These are phyloP conservation scores for Drosophila putrida DNA, from an alignment of 2,888 invertebrate genomes.

Conservation along the genomic window DNA sequence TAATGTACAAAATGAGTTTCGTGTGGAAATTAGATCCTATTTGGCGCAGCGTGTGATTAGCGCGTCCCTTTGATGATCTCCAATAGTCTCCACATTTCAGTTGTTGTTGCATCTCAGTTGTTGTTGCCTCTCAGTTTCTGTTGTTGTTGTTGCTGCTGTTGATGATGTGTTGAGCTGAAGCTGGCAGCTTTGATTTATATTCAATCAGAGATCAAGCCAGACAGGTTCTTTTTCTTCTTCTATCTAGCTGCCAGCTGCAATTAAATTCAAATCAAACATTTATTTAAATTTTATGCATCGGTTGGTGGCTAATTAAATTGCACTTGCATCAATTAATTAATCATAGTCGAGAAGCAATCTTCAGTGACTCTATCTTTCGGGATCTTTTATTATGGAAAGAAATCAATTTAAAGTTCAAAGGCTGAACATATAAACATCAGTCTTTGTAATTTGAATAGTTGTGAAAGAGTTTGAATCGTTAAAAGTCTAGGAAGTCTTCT, in stretches of 20 bases:
- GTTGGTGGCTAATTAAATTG: constrained; percentile 75
- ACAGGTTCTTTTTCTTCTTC: constrained; percentile 45
- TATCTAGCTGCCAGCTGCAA: constrained; percentile 47
- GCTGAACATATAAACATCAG: background rate
- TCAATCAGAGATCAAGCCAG: constrained; percentile 36
- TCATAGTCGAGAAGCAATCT: constrained; percentile 20
- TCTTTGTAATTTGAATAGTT: background rate
- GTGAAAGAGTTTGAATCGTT: background rate
- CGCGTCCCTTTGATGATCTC: constrained; percentile 73
- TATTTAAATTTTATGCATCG: constrained; percentile 82
- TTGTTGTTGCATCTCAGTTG: background rate
- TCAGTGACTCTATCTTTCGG: background rate
- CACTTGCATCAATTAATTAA: constrained; percentile 41
- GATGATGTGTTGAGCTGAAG: constrained; percentile 45
- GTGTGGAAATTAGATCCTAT: constrained; percentile 83
- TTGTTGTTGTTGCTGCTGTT: constrained; percentile 1
- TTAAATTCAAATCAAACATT: constrained; percentile 84
- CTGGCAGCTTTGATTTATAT: constrained; percentile 63
- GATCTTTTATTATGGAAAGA: background rate
- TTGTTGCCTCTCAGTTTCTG: constrained; percentile 4
- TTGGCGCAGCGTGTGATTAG: constrained; percentile 81
- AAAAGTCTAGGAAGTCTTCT: background rate
- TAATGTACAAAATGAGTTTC: constrained; percentile 37
- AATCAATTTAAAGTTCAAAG: constrained; percentile 4
- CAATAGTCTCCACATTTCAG: constrained; percentile 36